A percentile compares a stretch with the other conserved stretches of the same genome.
Conservation (phyloP, 2,888 invertebrate species). For the Leucophenga montana region DNA sequence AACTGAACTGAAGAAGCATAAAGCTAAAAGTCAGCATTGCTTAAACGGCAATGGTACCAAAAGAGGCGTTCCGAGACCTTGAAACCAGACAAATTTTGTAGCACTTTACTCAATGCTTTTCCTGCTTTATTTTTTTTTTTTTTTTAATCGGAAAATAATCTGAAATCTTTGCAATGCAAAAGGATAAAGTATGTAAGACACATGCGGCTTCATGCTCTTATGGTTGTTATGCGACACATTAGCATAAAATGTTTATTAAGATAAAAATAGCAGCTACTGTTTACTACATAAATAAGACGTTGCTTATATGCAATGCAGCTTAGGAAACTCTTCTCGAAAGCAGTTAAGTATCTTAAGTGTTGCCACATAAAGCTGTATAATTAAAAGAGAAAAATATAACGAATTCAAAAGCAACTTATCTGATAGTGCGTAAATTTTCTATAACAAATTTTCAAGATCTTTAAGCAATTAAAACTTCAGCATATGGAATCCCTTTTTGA, state of each 20-base stretch:
- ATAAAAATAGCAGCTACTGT: constrained; percentile 45
- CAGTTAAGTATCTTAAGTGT: constrained; percentile 43
- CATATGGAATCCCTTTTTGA: constrained; percentile 49
- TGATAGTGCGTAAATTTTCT: constrained; percentile 55
- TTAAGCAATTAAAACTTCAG: constrained; percentile 28
- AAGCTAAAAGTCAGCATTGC: too few relatives aligned
- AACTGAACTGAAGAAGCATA: background rate
- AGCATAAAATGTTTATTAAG: constrained; percentile 68
- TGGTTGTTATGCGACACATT: constrained; percentile 57
- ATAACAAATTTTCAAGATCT: constrained; percentile 40
- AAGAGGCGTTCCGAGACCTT: constrained; percentile 18
- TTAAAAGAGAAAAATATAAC: background rate
- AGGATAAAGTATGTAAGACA: constrained; percentile 11
- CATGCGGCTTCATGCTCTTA: constrained; percentile 15
- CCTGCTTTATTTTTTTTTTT: background rate
- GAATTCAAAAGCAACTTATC: constrained; percentile 23
- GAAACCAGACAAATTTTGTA: constrained; percentile 20
- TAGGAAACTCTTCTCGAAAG: constrained; percentile 39
- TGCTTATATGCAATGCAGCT: background rate
- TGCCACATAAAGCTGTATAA: background rate
- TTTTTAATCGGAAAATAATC: constrained; percentile 18
- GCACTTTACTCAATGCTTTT: background rate
- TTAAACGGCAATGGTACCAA: background rate
- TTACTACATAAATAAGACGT: constrained; percentile 28
- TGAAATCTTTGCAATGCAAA: constrained; percentile 26